Evolutionary conservation across 2,113 vertebrate genomes (phyloP), one percentile per base, ranked within the genome.

Genomic region (Eublepharis macularius): DNA sequence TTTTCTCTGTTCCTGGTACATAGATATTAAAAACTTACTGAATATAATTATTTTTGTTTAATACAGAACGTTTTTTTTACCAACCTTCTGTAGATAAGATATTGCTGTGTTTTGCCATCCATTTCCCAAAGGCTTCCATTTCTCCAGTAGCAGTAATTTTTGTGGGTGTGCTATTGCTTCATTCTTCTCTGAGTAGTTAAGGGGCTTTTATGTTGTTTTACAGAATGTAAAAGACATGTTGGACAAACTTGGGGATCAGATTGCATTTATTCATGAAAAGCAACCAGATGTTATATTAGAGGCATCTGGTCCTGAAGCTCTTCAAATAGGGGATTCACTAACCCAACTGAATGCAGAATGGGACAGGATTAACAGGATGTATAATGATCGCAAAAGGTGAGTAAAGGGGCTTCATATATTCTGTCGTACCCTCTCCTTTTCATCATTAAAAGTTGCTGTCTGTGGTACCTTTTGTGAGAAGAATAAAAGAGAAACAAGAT

Each of bases 301-400:
- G 84, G 98, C 98, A 32, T 97, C 98, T 41, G 96, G 97, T 26
- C 90, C 96, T 3, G 98, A 99, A 85, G 97, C 97, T 7, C 86
- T 96, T 73, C 98, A 98, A 91, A 98, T 98, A 36, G 97, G 96
- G 47, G 98, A 98, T 6, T 92, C 96, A 1, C 93, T 99, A 39
- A 96, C 97, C 10, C 98, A 99, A 90, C 26, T 99, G 92, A 98
- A 99, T 68, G 96, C 97, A 0, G 97, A 98, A 83, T 99, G 98
- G 98, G 98, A 99, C 94, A 96, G 97, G 85, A 94, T 99, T 92
- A 98, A 98, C 87, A 96, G 97, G 92, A 96, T 98, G 96, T 98
- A 98, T 94, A 97, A 93, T 93, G 97, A 98, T 88, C 97, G 95
- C 76, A 99, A 98, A 89, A 96, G 98, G 99, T 99, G 94, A 84